Base-by-base conservation (phyloP, 2,113 vertebrate species). In the Gnathonemus echidnorhynchus region DNA sequence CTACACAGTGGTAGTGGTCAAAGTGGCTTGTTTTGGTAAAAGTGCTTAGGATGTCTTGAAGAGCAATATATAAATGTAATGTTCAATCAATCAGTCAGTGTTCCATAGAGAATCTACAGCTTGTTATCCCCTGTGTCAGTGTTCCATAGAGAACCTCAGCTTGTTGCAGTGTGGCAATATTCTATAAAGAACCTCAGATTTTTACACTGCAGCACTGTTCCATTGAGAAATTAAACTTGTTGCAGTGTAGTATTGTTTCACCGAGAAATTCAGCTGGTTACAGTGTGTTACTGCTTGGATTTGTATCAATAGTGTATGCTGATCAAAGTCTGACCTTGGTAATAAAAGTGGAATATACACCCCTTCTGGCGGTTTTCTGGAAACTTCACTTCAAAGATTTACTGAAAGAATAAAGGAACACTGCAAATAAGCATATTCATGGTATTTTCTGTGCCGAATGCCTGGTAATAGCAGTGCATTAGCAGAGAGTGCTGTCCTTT, bases 261-360 rank as follows among this genome's bases (percentile, higher is more conserved):
- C 90, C 88, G 90, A 87, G 86, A 46, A 86, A 89, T 42, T 85
- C 84, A 27, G 80, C 90, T 92, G 74, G 92, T 95, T 92, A 93
- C 42, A 5, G 92, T 92, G 92, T 90, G 91, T 95, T 92, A 94
- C 94, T 92, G 92, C 92, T 91, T 62, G 91, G 90, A 90, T 91
- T 85, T 83, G 24, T 42, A 90, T 95, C 91, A 90, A 94, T 94
- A 90, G 91, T 53, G 58, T 91, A 89, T 42, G 62, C 92, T 91
- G 91, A 92, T 93, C 90, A 89, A 92, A 93, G 91, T 88, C 89
- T 91, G 91, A 92, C 91, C 74, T 91, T 89, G 88, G 91, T 92
- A 93, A 93, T 91, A 94, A 91, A 94, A 90, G 91, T 90, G 89
- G 90, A 90, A 92, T 94, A 94, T 93, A 92, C 93, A 88, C 93